Evolutionary conservation across 2,888 invertebrate genomes (phyloP), one percentile per base, ranked within the genome.

Genomic region (Oxystoma pomonae): DNA sequence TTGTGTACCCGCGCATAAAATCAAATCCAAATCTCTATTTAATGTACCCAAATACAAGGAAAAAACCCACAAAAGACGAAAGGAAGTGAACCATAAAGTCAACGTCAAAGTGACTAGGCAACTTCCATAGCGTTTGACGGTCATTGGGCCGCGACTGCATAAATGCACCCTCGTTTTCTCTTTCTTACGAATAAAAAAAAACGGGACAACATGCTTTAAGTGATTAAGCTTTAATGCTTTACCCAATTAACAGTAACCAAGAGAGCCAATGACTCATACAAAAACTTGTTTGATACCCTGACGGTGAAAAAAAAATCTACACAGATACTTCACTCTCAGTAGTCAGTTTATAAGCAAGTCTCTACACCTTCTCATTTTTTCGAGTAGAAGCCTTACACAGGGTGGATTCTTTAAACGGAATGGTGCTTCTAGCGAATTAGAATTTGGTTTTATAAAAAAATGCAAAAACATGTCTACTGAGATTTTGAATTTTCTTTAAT

Each of bases 271-370:
- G 76, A 76, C 72, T 76, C 76, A 75, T 74, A 73, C 73, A 74
- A 74, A 74, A 76, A 76, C 76, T 75, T 71, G 76, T 76, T 76
- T 73, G 70, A 69, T 73, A 12, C 35, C 35, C n/a, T n/a, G n/a
- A n/a, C n/a, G n/a, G n/a, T n/a, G n/a, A n/a, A n/a, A n/a, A n/a
- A n/a, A n/a, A n/a, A n/a, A n/a, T n/a, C n/a, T n/a, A n/a, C n/a
- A n/a, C n/a, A n/a, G n/a, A n/a, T n/a, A n/a, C n/a, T n/a, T n/a
- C n/a, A n/a, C n/a, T n/a, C n/a, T n/a, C n/a, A n/a, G n/a, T n/a
- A n/a, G n/a, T n/a, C n/a, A n/a, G n/a, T n/a, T n/a, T n/a, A n/a
- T n/a, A n/a, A n/a, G n/a, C n/a, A n/a, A n/a, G n/a, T n/a, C n/a
- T n/a, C n/a, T n/a, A n/a, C n/a, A n/a, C n/a, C n/a, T n/a, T n/a